Conservation (phyloP, 2,888 invertebrate species). For the Cepaea hortensis region DNA sequence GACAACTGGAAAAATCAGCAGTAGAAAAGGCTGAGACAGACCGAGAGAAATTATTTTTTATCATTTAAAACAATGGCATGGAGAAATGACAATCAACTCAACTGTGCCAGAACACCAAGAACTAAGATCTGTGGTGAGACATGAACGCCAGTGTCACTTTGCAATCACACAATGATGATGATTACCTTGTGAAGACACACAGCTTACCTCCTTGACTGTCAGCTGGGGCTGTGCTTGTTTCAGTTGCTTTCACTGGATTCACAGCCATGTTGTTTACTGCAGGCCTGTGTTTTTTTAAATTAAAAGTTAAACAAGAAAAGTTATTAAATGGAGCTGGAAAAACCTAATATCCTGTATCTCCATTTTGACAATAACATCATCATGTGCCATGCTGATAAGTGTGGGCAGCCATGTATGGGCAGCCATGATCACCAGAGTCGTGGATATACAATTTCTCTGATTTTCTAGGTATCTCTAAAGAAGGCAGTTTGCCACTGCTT, state of each 20-base stretch:
- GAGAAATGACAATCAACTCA: too few species aligned
- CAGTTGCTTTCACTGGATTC: not conserved
- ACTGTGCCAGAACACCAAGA: too few species aligned
- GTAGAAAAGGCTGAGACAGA: too few species aligned
- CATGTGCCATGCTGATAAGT: not conserved
- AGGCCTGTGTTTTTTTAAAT: not conserved
- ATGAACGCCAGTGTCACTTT: too few species aligned
- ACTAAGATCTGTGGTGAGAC: too few species aligned
- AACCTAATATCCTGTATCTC: not conserved
- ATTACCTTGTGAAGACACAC: not conserved
- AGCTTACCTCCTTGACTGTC: constrained; percentile 39
- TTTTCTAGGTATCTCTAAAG: not conserved
- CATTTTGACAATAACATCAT: not conserved
- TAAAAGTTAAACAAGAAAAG: not conserved
- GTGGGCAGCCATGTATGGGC: not conserved
- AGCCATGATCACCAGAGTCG: too few species aligned
- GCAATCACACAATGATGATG: not conserved
- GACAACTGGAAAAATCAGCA: too few species aligned
- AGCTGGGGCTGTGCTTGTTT: not conserved
- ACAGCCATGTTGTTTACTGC: not conserved
- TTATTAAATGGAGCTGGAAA: not conserved
- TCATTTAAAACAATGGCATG: too few species aligned
- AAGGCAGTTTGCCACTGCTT: too few species aligned
- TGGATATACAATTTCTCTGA: not conserved
- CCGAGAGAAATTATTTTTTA: too few species aligned